Conservation (phyloP, 2,797 vertebrate genomes). For the Columba guinea region DNA sequence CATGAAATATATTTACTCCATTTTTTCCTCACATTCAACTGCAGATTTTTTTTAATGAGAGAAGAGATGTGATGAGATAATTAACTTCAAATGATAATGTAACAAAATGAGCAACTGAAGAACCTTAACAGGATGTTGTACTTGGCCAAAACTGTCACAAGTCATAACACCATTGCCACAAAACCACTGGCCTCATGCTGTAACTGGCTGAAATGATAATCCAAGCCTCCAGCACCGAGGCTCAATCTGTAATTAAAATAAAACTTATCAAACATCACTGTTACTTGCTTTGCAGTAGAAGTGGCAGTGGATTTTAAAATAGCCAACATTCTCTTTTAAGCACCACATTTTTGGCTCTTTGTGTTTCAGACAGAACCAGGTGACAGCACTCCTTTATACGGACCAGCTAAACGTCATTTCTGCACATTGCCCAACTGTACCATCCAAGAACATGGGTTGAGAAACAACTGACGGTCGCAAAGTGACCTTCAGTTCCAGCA, state of each 20-base stretch:
- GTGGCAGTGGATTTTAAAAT: background rate
- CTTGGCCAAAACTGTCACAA: background rate
- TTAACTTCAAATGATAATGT: background rate
- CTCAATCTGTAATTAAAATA: background rate
- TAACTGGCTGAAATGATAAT: background rate
- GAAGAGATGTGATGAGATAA: background rate
- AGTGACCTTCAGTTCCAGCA: background rate
- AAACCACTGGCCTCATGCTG: background rate
- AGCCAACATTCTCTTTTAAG: background rate
- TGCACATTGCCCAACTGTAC: background rate
- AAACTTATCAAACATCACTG: background rate
- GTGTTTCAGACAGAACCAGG: background rate
- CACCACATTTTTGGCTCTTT: background rate
- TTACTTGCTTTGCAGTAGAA: background rate
- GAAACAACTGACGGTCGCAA: accelerated
- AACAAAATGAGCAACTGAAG: background rate
- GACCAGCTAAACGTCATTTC: background rate
- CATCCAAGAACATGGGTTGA: accelerated
- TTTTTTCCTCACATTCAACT: background rate
- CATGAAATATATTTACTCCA: background rate
- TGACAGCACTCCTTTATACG: background rate
- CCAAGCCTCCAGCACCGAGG: background rate
- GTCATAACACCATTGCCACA: background rate
- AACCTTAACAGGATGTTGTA: background rate
- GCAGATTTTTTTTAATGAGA: background rate